These are phyloP conservation scores for Pseudochirops corinnae DNA, from an alignment of 2,797 vertebrate species.

Conservation along the genomic window DNA sequence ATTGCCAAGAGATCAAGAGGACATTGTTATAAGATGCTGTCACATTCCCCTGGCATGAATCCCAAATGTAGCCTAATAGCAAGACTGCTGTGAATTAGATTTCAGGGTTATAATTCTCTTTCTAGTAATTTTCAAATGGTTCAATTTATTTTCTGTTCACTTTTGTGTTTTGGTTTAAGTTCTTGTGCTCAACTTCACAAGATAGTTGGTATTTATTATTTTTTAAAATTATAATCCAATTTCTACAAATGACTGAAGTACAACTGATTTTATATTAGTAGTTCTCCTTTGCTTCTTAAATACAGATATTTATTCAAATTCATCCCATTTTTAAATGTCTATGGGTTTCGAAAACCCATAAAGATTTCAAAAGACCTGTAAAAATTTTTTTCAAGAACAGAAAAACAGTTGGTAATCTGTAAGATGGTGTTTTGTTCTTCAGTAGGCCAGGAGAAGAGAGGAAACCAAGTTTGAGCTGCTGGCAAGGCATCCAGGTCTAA, in stretches of 20 bases:
- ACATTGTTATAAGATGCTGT: constrained; percentile 19
- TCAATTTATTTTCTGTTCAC: constrained; percentile 1
- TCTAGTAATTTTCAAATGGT: constrained; percentile 37
- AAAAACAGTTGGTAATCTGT: neutral
- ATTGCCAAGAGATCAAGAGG: neutral
- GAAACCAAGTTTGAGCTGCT: neutral
- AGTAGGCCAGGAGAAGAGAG: neutral
- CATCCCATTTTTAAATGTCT: neutral
- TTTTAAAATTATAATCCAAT: neutral
- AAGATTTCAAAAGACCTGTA: neutral
- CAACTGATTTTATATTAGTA: neutral
- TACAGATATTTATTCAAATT: neutral
- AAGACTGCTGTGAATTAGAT: constrained; percentile 25
- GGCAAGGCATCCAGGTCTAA: neutral
- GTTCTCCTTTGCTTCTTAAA: neutral
- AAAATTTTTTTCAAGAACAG: neutral
- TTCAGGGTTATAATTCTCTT: neutral
- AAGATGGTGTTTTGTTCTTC: neutral
- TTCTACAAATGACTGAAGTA: neutral
- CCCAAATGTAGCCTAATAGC: neutral
- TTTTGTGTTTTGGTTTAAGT: neutral
- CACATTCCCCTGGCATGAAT: neutral
- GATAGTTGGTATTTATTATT: constrained; percentile 9
- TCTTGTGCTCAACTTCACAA: neutral
- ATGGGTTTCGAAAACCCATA: neutral